Percentiles rank a stretch among this genome's conserved stretches.
phyloP scores from a whole-genome alignment of 2,888 invertebrate genomes.

The Ecliptopera silaceata region DNA sequence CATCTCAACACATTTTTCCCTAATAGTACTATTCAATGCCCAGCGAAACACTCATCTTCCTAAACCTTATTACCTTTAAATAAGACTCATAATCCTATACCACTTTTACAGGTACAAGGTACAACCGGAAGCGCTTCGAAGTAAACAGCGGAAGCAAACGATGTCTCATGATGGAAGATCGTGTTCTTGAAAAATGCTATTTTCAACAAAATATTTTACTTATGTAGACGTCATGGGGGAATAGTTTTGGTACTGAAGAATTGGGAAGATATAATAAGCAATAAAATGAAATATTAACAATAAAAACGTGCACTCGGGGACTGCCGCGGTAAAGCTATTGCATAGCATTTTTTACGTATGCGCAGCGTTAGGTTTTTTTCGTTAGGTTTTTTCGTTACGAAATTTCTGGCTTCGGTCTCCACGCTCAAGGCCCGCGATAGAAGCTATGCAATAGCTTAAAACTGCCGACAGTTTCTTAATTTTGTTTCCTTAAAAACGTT shows the following conservation, averaged over 20 bases:
- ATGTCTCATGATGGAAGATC: conserved; percentile 25
- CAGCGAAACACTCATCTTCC: neutral
- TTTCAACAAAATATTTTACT: conserved; percentile 12
- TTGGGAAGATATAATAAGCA: conserved; percentile 4
- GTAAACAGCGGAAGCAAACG: conserved; percentile 46
- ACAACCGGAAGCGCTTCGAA: conserved; percentile 38
- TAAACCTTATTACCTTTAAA: conserved; percentile 3
- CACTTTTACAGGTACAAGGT: conserved; percentile 19
- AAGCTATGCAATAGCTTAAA: too few relatives aligned
- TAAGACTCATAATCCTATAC: conserved; percentile 14
- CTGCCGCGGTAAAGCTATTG: too few relatives aligned
- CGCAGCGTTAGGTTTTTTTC: too few relatives aligned
- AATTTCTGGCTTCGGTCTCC: too few relatives aligned
- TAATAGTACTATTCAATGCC: conserved; percentile 16
- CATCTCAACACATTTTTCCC: conserved; percentile 2
- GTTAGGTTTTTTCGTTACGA: too few relatives aligned
- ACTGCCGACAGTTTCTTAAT: too few relatives aligned
- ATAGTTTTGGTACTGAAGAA: neutral
- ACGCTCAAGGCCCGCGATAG: too few relatives aligned
- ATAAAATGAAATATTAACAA: neutral
- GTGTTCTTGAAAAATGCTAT: conserved; percentile 25
- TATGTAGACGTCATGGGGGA: conserved; percentile 11
- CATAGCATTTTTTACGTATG: too few relatives aligned
- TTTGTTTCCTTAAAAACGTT: too few relatives aligned
- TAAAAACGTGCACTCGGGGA: too few relatives aligned